A percentile compares a stretch with the other conserved stretches of the same genome.
Evolutionary conservation across 2,113 vertebrate genomes (phyloP).

Genomic region (Otolemur garnettii): DNA sequence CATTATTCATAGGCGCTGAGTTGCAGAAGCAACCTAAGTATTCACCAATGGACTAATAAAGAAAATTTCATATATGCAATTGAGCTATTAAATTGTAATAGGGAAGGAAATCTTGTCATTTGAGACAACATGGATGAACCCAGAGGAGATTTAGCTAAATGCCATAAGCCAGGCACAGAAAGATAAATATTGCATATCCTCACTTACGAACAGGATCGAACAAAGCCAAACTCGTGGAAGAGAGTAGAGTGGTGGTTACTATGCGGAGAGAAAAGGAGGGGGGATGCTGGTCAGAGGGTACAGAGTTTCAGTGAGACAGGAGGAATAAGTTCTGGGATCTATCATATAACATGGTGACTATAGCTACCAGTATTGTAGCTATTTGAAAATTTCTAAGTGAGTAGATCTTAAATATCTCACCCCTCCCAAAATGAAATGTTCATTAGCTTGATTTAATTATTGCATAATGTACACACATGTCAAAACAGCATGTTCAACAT

Average conservation of each 20-base stretch:
- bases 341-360: no score
- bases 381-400: neutral
- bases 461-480: no score
- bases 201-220: neutral
- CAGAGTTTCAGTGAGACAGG: neutral
- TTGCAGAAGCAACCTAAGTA: no score
- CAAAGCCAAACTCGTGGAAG: neutral
- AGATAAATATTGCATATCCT: neutral
- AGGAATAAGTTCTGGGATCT: no score
- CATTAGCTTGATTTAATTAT: neutral
- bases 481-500: neutral
- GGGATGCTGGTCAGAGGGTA: neutral
- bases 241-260: neutral
- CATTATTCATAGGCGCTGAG: no score
- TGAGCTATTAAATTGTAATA: no score
- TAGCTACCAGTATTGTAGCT: neutral
- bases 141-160: neutral
- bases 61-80: no score
- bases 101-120: no score
- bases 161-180: neutral
- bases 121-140: neutral
- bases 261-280: neutral
- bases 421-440: neutral
- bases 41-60: no score
- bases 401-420: neutral